These are phyloP conservation scores for Promerops cafer DNA, from an alignment of 2,113 vertebrate species.

Conservation along the genomic window DNA sequence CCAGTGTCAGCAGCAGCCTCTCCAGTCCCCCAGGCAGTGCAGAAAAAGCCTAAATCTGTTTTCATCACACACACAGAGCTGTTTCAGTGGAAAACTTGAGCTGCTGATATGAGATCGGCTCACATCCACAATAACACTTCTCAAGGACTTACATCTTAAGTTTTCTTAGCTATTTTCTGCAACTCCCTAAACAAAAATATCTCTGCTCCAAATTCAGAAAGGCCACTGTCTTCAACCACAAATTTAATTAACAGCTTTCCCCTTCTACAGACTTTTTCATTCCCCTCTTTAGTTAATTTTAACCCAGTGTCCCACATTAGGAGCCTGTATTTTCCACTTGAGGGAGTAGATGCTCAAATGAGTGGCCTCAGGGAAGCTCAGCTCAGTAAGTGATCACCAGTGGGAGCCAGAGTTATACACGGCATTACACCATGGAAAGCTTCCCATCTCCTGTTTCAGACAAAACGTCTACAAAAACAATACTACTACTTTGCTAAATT, in stretches of 20 bases:
- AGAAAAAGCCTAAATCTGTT: neutral
- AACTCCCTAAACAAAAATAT: slow-evolving; percentile 14
- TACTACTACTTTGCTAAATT: neutral
- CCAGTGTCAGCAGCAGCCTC: neutral
- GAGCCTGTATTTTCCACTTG: neutral
- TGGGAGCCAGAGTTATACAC: neutral
- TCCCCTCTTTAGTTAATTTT: neutral
- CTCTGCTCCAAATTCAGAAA: neutral
- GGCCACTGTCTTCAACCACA: neutral
- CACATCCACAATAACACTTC: neutral
- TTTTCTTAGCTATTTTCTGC: slow-evolving; percentile 22
- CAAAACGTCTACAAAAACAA: slow-evolving; percentile 38
- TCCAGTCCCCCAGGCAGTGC: neutral
- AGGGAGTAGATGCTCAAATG: neutral
- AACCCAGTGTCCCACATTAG: neutral
- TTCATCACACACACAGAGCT: neutral
- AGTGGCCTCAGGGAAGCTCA: neutral
- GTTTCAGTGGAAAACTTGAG: neutral
- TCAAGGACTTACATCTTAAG: neutral
- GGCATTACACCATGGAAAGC: neutral
- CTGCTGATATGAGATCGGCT: neutral
- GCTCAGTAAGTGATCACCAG: neutral
- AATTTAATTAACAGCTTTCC: slow-evolving; percentile 5
- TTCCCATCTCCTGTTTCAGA: slow-evolving; percentile 17
- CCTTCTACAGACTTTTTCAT: neutral